Evolutionary conservation across 2,797 vertebrate genomes (phyloP).

Genomic region (Phaenicophaeus curvirostris): DNA sequence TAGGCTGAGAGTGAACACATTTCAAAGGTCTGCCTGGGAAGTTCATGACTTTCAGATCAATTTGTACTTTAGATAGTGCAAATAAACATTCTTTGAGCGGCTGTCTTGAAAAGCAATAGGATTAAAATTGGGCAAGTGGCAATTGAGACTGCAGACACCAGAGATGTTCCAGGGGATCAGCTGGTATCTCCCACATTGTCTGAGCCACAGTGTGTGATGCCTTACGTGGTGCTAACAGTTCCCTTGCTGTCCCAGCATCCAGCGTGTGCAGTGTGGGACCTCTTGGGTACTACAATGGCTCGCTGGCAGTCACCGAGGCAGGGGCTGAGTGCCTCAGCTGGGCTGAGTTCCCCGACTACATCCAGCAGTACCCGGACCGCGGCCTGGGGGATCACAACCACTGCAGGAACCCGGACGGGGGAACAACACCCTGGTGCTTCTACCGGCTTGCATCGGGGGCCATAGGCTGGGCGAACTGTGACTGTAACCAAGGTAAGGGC

Average conservation of each 20-base stretch:
- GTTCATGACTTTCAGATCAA: neutral
- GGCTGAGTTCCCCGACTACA: conserved; percentile 91
- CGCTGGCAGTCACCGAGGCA: conserved; percentile 85
- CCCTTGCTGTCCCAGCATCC: conserved; percentile 12
- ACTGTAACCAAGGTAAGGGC: conserved; percentile 88
- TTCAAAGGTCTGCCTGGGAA: neutral
- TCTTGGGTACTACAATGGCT: conserved; percentile 89
- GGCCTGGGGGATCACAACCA: conserved; percentile 90
- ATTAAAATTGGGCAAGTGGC: neutral
- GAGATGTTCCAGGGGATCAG: neutral
- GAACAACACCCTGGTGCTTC: conserved; percentile 90
- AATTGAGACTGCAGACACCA: neutral
- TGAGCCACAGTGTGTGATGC: neutral
- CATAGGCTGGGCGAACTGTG: conserved; percentile 90
- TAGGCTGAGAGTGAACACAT: neutral
- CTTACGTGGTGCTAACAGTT: neutral
- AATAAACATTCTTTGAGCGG: neutral
- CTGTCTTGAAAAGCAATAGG: neutral
- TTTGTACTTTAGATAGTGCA: neutral
- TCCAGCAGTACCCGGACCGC: conserved; percentile 89
- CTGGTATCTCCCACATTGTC: neutral
- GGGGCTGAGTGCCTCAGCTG: conserved; percentile 83
- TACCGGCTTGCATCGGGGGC: conserved; percentile 87
- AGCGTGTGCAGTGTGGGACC: conserved; percentile 76
- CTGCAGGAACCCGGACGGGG: conserved; percentile 90